Base-by-base conservation (phyloP, 2,113 vertebrate species). In the Antechinus flavipes region DNA sequence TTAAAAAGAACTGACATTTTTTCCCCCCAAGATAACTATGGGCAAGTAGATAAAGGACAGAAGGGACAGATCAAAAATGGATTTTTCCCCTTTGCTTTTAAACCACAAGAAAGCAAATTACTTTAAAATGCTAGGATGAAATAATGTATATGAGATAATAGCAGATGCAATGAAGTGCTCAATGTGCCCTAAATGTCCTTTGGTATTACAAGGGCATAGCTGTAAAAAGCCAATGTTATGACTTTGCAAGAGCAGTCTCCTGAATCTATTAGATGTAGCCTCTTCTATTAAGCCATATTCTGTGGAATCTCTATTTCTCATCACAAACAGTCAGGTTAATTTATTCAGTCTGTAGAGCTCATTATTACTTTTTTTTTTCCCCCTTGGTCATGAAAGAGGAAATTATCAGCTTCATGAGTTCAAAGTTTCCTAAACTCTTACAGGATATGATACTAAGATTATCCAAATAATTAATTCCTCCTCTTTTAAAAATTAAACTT, bases 281-380 rank as follows among this genome's bases (percentile, higher is more conserved):
- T 53, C 0, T n/a, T 52, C 35, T 54, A 89, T 92, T 94, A 26
- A 94, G 47, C 54, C 19, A 52, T 47, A 76, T 91, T 91, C 47
- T 95, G 12, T 9, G 61, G 12, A 7, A 8, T 46, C 93, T 91
- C 1, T 61, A 56, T 6, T 89, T 94, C 42, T 90, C 12, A 92
- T 94, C 94, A 94, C 91, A 92, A 94, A 27, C 1, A 53, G 30
- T 2, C 76, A 94, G 94, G 53, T 96, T 95, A 96, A 97, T 97
- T 93, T 97, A 56, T 56, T 97, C 61, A 91, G 30, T 19, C 26
- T 93, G 19, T 56, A 16, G 90, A 93, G 49, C 52, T 96, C 25
- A 53, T 56, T 95, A 90, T 26, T 94, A 55, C 23, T 61, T 96
- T 92, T 94, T 94, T 50, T 94, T 68, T 19, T 96, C 42, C 42